Evolutionary conservation across 2,113 vertebrate genomes (phyloP).

Genomic region (Anguilla rostrata): DNA sequence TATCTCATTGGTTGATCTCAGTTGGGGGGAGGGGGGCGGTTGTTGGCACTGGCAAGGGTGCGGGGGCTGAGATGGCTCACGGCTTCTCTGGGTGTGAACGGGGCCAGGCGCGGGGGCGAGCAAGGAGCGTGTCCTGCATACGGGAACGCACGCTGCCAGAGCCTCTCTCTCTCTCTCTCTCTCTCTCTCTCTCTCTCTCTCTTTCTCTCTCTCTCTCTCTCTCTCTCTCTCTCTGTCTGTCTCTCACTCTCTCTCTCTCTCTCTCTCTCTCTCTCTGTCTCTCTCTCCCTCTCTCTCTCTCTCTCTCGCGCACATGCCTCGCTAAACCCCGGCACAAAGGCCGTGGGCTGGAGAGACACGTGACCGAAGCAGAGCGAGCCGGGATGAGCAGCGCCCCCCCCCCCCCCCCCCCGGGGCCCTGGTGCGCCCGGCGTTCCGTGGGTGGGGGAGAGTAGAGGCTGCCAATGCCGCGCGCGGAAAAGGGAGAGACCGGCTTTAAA

Average conservation of each 20-base stretch:
- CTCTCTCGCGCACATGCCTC: neutral
- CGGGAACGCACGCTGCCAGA: neutral
- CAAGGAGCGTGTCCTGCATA: neutral
- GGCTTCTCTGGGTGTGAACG: neutral
- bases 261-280: too few relatives aligned
- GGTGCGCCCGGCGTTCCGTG: neutral
- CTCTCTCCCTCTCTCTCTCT: too few relatives aligned
- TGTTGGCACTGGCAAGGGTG: neutral
- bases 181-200: too few relatives aligned
- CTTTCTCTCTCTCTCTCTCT: too few relatives aligned
- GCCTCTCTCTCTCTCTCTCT: too few relatives aligned
- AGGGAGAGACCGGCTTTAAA: neutral
- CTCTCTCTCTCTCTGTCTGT: too few relatives aligned
- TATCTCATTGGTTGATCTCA: neutral
- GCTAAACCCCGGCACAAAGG: neutral
- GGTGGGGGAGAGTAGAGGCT: neutral
- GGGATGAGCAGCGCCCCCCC: neutral
- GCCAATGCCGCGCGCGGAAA: neutral
- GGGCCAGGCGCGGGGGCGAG: slow-evolving; percentile 5
- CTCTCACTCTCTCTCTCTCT: too few relatives aligned
- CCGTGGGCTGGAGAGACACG: neutral
- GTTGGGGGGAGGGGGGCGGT: neutral
- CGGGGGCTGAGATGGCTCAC: neutral
- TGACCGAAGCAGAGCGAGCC: neutral
- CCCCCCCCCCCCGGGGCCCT: neutral